Conservation (phyloP, 2,113 vertebrate genomes). For the Noctilio leporinus region DNA sequence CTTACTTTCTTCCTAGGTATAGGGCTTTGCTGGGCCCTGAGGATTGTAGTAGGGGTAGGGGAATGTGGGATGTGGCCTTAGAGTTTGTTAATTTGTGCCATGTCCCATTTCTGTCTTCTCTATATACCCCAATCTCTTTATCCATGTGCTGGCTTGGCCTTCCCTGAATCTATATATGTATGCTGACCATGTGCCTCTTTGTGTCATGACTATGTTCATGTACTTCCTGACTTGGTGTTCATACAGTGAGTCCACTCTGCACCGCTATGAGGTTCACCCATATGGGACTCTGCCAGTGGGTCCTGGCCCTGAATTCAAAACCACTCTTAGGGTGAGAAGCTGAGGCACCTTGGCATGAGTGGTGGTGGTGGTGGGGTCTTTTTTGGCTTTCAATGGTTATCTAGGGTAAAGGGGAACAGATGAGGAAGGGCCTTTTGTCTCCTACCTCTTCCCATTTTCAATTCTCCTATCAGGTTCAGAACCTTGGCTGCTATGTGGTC, state of each 20-base stretch:
- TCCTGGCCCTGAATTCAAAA: slow-evolving; percentile 89
- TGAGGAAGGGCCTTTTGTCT: neutral
- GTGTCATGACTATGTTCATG: neutral
- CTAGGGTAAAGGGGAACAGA: neutral
- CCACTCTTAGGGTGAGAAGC: slow-evolving; percentile 83
- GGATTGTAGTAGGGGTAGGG: neutral
- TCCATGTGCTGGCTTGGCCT: neutral
- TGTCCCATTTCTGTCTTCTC: neutral
- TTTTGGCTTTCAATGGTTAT: neutral
- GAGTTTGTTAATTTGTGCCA: neutral
- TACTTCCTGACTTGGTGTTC: neutral
- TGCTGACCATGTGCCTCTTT: neutral
- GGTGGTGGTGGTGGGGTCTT: too few species aligned
- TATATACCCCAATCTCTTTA: neutral
- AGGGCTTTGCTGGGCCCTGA: neutral
- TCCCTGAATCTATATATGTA: neutral
- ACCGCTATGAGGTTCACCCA: slow-evolving; percentile 91
- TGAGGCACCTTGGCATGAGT: neutral
- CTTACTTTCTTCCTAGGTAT: neutral
- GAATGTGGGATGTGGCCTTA: neutral
- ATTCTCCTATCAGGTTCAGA: slow-evolving; percentile 83
- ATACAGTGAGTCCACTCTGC: slow-evolving; percentile 86
- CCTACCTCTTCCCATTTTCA: neutral
- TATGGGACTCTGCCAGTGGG: slow-evolving; percentile 80
- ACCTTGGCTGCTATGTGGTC: slow-evolving; percentile 88